Conservation (phyloP, 2,888 invertebrate genomes). For the Troides helena region DNA sequence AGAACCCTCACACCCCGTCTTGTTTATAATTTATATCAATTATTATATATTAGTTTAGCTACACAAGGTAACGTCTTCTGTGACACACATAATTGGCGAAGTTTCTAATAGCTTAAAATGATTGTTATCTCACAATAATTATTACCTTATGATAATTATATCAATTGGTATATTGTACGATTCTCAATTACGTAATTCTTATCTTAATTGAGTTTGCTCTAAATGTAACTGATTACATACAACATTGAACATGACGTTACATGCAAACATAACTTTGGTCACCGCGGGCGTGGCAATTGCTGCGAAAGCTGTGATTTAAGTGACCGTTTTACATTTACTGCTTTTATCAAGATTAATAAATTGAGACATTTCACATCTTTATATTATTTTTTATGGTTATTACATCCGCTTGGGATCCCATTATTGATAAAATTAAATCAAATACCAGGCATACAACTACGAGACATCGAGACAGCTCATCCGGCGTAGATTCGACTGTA, state of each 20-base stretch:
- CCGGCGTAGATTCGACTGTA: too few relatives aligned
- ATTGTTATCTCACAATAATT: not conserved
- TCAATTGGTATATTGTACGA: slow-evolving; percentile 5
- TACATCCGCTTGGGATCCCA: not conserved
- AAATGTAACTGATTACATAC: slow-evolving; percentile 47
- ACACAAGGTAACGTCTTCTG: too few relatives aligned
- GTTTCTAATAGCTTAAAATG: too few relatives aligned
- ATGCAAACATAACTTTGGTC: slow-evolving; percentile 59
- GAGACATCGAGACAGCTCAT: too few relatives aligned
- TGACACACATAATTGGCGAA: too few relatives aligned
- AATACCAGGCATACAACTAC: not conserved
- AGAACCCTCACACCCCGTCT: too few relatives aligned
- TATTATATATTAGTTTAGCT: too few relatives aligned
- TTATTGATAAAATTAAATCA: too few relatives aligned
- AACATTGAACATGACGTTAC: slow-evolving; percentile 54
- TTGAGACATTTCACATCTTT: slow-evolving; percentile 55
- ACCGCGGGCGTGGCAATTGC: slow-evolving; percentile 55
- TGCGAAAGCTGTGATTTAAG: slow-evolving; percentile 63
- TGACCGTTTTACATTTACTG: slow-evolving; percentile 59
- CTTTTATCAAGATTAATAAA: slow-evolving; percentile 70
- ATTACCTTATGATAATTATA: slow-evolving; percentile 5
- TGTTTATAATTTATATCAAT: too few relatives aligned
- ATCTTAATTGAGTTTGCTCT: slow-evolving; percentile 42
- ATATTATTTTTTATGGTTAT: slow-evolving; percentile 9
- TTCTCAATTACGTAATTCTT: slow-evolving; percentile 19